phyloP scores from a whole-genome alignment of 2,888 invertebrate genomes.

The Beris chalybata region DNA sequence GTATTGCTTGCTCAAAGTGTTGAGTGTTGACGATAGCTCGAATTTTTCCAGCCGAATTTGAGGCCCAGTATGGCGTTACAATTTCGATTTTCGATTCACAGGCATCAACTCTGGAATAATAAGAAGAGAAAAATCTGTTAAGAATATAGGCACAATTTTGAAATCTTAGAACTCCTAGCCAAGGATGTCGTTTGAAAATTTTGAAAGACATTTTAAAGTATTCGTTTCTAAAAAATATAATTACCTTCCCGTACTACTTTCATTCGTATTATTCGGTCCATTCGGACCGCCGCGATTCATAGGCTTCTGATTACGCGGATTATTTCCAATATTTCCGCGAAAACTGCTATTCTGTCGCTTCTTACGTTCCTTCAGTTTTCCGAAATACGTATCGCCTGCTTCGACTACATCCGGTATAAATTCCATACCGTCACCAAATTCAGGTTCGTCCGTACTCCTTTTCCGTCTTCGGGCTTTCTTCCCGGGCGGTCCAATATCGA shows the following conservation, averaged over 20 bases:
- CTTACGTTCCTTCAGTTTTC: conserved; percentile 56
- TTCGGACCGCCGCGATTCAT: conserved; percentile 17
- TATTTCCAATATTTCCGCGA: conserved; percentile 58
- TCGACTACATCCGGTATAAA: conserved; percentile 45
- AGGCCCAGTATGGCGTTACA: conserved; percentile 92
- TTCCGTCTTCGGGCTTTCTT: conserved; percentile 52
- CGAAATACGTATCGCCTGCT: conserved; percentile 60
- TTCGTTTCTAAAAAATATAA: conserved; percentile 1
- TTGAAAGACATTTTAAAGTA: background rate
- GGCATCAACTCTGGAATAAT: conserved; percentile 70
- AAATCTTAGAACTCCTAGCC: too few relatives aligned
- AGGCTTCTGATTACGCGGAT: conserved; percentile 39
- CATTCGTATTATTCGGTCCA: conserved; percentile 29
- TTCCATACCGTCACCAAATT: conserved; percentile 51
- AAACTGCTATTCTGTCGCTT: conserved; percentile 58
- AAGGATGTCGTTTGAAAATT: too few relatives aligned
- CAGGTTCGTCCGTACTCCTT: conserved; percentile 54
- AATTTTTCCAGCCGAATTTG: conserved; percentile 88
- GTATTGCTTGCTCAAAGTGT: conserved; percentile 93
- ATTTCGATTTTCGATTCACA: conserved; percentile 92
- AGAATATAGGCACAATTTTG: too few relatives aligned
- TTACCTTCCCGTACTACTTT: conserved; percentile 47
- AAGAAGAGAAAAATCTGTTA: conserved; percentile 14
- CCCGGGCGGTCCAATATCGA: conserved; percentile 60
- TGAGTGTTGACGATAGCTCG: conserved; percentile 92